Percentiles rank a stretch among this genome's conserved stretches.
Evolutionary conservation across 2,113 vertebrate genomes (phyloP).

Genomic region (Brachionichthys hirsutus): DNA sequence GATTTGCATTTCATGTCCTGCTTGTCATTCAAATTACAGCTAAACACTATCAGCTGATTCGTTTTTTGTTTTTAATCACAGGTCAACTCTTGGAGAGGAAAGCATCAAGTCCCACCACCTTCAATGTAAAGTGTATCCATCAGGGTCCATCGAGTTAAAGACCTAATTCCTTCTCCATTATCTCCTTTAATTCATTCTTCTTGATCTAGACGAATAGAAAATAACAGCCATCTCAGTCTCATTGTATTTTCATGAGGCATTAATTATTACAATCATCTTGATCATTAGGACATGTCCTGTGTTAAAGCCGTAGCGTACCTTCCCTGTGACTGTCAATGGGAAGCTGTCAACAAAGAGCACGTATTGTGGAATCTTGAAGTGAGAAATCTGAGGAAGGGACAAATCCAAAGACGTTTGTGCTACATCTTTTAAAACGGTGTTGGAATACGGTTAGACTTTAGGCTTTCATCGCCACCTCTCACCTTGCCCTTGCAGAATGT

Average conservation of each 20-base stretch:
- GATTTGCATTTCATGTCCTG: no score
- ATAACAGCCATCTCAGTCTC: not conserved
- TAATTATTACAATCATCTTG: not conserved
- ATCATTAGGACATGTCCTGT: not conserved
- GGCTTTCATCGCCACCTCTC: slow-evolving; percentile 1
- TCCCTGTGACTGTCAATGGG: slow-evolving; percentile 87
- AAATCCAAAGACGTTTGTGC: not conserved
- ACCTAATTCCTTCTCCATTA: slow-evolving; percentile 55
- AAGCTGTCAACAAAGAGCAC: slow-evolving; percentile 83
- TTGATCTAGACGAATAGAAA: slow-evolving; percentile 53
- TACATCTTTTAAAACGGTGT: no score
- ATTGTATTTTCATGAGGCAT: not conserved
- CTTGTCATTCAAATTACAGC: no score
- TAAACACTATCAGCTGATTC: no score
- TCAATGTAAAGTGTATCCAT: not conserved
- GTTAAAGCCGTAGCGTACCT: slow-evolving; percentile 73
- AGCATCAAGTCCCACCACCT: not conserved
- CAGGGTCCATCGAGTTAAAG: slow-evolving; percentile 37
- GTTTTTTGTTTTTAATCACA: no score
- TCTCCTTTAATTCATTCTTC: slow-evolving; percentile 58
- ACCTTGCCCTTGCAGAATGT: slow-evolving; percentile 93
- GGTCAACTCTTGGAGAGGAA: not conserved
- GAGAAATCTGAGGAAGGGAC: slow-evolving; percentile 80
- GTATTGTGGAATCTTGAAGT: slow-evolving; percentile 94
- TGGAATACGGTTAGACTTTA: not conserved